A percentile compares a stretch with the other conserved stretches of the same genome.
phyloP scores from a whole-genome alignment of 2,888 invertebrate genomes.

The Nesidiocoris tenuis region DNA sequence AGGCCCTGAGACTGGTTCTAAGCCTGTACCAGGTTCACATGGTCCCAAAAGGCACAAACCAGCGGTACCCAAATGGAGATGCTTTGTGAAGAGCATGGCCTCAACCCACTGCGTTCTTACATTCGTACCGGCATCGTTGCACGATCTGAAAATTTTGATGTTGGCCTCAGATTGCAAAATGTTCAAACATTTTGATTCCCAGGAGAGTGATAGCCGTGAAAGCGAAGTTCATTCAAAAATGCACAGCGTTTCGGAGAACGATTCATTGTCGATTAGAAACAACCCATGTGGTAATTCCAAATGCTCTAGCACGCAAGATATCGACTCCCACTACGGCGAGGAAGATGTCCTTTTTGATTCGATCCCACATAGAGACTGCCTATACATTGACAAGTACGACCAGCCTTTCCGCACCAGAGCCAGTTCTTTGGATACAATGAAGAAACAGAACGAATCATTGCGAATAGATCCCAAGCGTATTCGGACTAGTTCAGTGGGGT shows the following conservation, averaged over 20 bases:
- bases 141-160: conserved; percentile 54
- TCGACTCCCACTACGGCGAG: conserved; percentile 39
- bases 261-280: conserved; percentile 18
- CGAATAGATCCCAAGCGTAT: conserved; percentile 48
- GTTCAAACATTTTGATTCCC: conserved; percentile 40
- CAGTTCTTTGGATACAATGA: conserved; percentile 52
- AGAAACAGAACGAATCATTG: conserved; percentile 46
- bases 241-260: conserved; percentile 1
- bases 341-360: conserved; percentile 45
- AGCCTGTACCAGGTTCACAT: conserved; percentile 5
- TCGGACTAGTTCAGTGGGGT: conserved; percentile 52
- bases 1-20: conserved; percentile 29
- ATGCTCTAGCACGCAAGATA: conserved; percentile 38
- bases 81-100: conserved; percentile 66
- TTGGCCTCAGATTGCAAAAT: conserved; percentile 49
- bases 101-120: conserved; percentile 65
- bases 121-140: conserved; percentile 64
- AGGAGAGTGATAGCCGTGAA: conserved; percentile 20
- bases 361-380: conserved; percentile 28
- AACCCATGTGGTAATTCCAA: conserved; percentile 36
- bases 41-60: conserved; percentile 31
- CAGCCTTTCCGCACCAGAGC: conserved; percentile 51
- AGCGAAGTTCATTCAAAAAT: conserved; percentile 21
- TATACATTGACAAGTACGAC: conserved; percentile 30
- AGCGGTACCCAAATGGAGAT: conserved; percentile 60